Base-by-base conservation (phyloP, 2,888 invertebrate species). In the Acleris sparsana region DNA sequence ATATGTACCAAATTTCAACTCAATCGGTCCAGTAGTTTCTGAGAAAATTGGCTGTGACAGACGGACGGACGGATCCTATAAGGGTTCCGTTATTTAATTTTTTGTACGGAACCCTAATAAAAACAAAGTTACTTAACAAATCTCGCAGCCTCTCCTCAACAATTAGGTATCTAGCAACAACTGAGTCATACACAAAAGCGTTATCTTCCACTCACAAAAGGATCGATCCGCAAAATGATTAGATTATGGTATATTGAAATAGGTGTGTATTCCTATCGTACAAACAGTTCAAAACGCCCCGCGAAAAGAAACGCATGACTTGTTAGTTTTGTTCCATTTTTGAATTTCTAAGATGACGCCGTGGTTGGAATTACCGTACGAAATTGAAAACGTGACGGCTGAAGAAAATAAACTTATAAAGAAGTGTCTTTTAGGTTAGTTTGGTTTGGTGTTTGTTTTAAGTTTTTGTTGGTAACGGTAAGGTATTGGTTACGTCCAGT, bases 391-490 rank as follows among this genome's bases (percentile, higher is more conserved):
- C 48, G 88, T 90, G 33, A 79, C 83, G 0, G 67, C 82, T 0
- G 91, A 91, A 16, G 92, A 92, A 62, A 87, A 88, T 11, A 90
- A 87, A 68, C 58, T 86, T 2, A 86, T 91, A 43, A 86, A 84
- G 70, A 92, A 88, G 80, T 91, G 90, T 62, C 65, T 91, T 0
- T 67, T 84, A 77, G 92, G 92, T 92, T 79, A 73, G 88, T 86
- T 71, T 44, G 64, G 73, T 60, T n/a, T n/a, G 48, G 59, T 64
- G 59, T 71, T 72, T 71, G 67, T 67, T 58, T 29, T 68, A 13
- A 9, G 7, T 17, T 46, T 46, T 69, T 66, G 69, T 76, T 73
- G 64, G 71, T 63, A 13, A 20, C n/a, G 44, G 25, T 55, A 25
- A 55, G 64, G 11, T 33, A 13, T 13, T 39, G 39, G 25, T 18